Conservation (phyloP, 37 sponge, comb jelly and placozoan species). For the Mnemiopsis leidyi region DNA sequence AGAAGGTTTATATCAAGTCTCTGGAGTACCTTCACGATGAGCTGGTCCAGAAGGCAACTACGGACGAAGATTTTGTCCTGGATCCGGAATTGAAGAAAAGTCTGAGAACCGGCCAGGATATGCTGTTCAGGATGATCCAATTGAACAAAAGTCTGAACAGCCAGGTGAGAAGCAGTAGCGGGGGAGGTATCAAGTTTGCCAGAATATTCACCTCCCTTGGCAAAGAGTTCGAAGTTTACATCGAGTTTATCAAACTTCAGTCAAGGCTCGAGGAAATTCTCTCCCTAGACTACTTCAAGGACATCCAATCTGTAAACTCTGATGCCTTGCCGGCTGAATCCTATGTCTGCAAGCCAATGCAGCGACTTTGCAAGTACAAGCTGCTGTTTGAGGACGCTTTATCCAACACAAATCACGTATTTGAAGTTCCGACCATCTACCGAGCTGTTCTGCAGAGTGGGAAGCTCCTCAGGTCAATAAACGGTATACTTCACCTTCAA, state of each 20-base stretch:
- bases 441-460: conserved; percentile 6
- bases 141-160: not conserved
- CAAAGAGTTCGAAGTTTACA: not conserved
- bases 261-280: not conserved
- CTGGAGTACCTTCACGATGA: not conserved
- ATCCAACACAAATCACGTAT: not conserved
- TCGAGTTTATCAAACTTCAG: not conserved
- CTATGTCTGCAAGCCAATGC: conserved; percentile 14
- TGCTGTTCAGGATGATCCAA: not conserved
- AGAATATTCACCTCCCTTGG: not conserved
- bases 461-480: not conserved
- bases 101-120: not conserved
- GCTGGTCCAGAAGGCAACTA: not conserved
- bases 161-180: not conserved
- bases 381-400: conserved; percentile 29
- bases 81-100: not conserved
- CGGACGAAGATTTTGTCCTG: not conserved
- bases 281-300: conserved; percentile 2
- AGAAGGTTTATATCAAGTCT: not conserved
- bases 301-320: not conserved
- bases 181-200: not conserved
- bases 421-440: conserved; percentile 6
- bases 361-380: conserved; percentile 2
- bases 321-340: conserved; percentile 17
- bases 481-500: not conserved